Conservation (phyloP, 2,113 vertebrate species). For the Tetrao urogallus region DNA sequence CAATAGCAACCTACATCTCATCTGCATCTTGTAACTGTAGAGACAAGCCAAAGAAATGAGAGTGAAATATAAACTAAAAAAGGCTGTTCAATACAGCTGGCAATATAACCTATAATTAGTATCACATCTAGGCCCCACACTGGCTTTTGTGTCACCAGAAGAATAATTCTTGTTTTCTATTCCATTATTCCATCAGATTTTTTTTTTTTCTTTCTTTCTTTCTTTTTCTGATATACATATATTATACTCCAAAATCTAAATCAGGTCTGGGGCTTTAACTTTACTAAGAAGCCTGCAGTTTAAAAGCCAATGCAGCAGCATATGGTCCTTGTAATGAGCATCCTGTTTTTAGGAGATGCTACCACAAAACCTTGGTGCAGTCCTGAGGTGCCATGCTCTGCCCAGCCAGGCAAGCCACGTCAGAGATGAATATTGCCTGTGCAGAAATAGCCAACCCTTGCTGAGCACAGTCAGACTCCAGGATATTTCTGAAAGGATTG, state of each 20-base stretch:
- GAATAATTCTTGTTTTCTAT: background rate
- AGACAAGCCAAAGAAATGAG: background rate
- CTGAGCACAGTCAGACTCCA: background rate
- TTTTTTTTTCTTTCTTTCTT: background rate
- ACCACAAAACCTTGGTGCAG: background rate
- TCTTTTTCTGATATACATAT: background rate
- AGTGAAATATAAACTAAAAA: background rate
- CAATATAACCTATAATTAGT: background rate
- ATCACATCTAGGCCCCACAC: background rate
- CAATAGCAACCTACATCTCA: background rate
- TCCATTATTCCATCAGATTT: background rate
- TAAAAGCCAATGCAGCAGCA: background rate
- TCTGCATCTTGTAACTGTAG: background rate
- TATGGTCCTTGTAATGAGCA: background rate
- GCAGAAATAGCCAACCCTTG: background rate
- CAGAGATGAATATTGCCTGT: background rate
- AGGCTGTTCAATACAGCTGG: background rate
- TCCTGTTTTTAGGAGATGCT: background rate
- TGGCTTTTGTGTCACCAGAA: background rate
- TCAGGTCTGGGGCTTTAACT: background rate
- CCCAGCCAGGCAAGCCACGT: fast-evolving
- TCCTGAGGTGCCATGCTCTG: background rate
- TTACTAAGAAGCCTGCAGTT: background rate
- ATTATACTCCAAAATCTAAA: background rate
- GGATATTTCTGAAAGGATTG: background rate